Evolutionary conservation across 2,888 invertebrate species (phyloP), one percentile per base, ranked within the genome.

Genomic region (Drosophila percnosoma): DNA sequence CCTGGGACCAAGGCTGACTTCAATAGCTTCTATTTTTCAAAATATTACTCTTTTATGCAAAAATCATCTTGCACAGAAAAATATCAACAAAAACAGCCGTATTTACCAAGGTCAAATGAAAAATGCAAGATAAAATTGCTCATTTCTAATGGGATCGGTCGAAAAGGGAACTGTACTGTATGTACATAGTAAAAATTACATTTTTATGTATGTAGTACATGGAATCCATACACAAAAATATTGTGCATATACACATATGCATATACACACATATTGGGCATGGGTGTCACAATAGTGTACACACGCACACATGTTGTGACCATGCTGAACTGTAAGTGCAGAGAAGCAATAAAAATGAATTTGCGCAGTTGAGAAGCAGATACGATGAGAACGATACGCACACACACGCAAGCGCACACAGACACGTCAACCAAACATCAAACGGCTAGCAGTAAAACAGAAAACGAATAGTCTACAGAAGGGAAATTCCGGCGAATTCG

Each of bases 381-480:
- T 78, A 63, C 66, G 70, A 60, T 60, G 36, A 57, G 62, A 75
- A n/a, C 13, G 6, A 48, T 15, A 63, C 34, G 21, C 69, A 49
- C 60, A 49, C 68, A 60, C 62, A 74, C 68, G 64, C 61, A 65
- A 74, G 75, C 65, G 62, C 75, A 13, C 24, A 27, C 29, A 63
- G 27, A 59, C 38, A 64, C 11, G 64, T 49, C 13, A 33, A 36
- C 18, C 18, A 18, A 38, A 31, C 31, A 31, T 31, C 31, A 10
- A 18, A 18, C 7, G 38, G 24, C 4, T n/a, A 15, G 10, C 18
- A 34, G 6, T 2, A 40, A 21, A 61, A 6, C 8, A 13, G 21
- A 15, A 53, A 59, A 21, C 27, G 21, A 54, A 34, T 49, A 27
- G 15, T 40, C 13, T 18, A 11, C 53, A 24, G 15, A 54, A 21